A percentile compares a stretch with the other conserved stretches of the same genome.
phyloP scores from a whole-genome alignment of 1,140 invertebrate genomes.

The Lamellibrachia luymesi region DNA sequence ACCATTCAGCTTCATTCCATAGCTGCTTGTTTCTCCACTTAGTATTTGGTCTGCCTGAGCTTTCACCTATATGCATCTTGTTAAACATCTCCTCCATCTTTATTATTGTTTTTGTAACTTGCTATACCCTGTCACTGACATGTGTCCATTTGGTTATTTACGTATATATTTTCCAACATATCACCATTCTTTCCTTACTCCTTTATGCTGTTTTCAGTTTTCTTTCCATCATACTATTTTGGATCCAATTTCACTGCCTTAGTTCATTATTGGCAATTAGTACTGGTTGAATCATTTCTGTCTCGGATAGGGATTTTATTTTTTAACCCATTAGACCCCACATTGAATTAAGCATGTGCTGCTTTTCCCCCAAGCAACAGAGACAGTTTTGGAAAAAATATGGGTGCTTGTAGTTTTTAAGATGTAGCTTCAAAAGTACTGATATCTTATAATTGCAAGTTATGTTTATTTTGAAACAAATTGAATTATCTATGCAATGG shows the following conservation, averaged over 20 bases:
- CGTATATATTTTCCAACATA: too few relatives aligned
- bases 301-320: background rate
- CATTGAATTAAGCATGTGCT: too few relatives aligned
- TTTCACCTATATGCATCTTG: too few relatives aligned
- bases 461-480: too few relatives aligned
- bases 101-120: background rate
- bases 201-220: background rate
- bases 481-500: too few relatives aligned
- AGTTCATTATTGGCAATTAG: background rate
- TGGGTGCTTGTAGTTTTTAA: too few relatives aligned
- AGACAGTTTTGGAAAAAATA: background rate
- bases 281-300: background rate
- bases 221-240: background rate
- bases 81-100: background rate
- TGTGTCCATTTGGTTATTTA: background rate
- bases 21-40: too few relatives aligned
- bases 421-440: too few relatives aligned
- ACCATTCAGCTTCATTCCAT: too few relatives aligned
- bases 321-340: conserved; percentile 30
- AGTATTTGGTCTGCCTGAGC: too few relatives aligned
- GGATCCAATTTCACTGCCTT: background rate
- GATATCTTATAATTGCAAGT: too few relatives aligned
- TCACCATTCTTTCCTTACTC: too few relatives aligned
- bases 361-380: background rate
- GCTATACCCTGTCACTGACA: background rate